These are phyloP conservation scores for Siniperca knerii DNA, from an alignment of 2,113 vertebrate species.

Conservation along the genomic window DNA sequence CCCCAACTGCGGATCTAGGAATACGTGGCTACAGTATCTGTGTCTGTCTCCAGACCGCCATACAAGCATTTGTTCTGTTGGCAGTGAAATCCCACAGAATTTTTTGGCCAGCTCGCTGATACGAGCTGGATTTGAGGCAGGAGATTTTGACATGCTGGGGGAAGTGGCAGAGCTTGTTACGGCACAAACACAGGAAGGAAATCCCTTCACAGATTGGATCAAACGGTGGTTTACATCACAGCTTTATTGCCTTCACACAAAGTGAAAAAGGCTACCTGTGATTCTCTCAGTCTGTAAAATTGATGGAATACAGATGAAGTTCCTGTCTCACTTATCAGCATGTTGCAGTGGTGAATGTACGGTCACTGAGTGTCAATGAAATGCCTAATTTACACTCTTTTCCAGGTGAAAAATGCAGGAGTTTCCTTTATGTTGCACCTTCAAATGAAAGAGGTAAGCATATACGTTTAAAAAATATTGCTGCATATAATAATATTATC, in stretches of 20 bases:
- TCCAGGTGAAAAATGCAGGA: slow-evolving; percentile 91
- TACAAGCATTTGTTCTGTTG: not conserved
- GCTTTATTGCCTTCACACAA: not conserved
- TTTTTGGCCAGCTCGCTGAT: not conserved
- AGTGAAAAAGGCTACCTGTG: not conserved
- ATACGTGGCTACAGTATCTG: not conserved
- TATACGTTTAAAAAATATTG: not conserved
- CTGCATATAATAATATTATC: not conserved
- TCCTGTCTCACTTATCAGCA: slow-evolving; percentile 1
- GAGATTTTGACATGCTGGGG: not conserved
- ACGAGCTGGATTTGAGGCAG: not conserved
- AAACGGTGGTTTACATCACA: not conserved
- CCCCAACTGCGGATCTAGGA: slow-evolving; percentile 2
- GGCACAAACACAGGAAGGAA: slow-evolving; percentile 19
- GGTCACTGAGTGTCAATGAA: not conserved
- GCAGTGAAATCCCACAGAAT: slow-evolving; percentile 7
- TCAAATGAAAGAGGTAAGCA: slow-evolving; percentile 89
- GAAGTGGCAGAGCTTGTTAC: slow-evolving; percentile 3
- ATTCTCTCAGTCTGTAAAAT: not conserved
- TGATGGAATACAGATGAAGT: not conserved
- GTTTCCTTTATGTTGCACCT: slow-evolving; percentile 90
- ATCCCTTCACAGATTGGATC: slow-evolving; percentile 27
- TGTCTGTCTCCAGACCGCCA: slow-evolving; percentile 2
- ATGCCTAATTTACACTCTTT: slow-evolving; percentile 51
- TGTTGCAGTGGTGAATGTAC: not conserved